phyloP scores from a whole-genome alignment of 2,797 vertebrate genomes.

The Cirrhinus molitorella region DNA sequence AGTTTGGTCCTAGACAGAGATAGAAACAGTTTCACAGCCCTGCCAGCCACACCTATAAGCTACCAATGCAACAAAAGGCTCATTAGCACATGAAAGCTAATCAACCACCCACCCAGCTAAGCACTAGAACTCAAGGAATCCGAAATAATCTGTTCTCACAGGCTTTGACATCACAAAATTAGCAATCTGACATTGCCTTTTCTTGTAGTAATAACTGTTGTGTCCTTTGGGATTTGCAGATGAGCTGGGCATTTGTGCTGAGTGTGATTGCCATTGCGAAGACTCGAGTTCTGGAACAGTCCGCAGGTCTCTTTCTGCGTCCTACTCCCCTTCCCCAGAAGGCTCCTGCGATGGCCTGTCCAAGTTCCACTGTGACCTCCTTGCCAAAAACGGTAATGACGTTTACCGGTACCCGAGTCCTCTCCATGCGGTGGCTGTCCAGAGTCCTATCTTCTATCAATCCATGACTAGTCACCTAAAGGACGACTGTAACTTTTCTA shows the following conservation, averaged over 20 bases:
- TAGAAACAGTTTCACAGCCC: constrained; percentile 57
- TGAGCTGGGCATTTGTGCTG: constrained; percentile 84
- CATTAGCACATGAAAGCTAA: constrained; percentile 67
- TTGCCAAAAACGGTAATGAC: constrained; percentile 86
- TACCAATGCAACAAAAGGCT: constrained; percentile 58
- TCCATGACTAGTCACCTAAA: constrained; percentile 74
- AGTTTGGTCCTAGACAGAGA: constrained; percentile 45
- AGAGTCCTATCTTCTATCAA: constrained; percentile 87
- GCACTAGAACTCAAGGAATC: constrained; percentile 31
- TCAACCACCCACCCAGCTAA: constrained; percentile 48
- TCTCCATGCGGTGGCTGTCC: constrained; percentile 88
- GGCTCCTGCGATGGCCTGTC: constrained; percentile 80
- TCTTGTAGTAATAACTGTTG: constrained; percentile 28
- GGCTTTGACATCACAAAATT: not conserved
- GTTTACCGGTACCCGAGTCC: constrained; percentile 91
- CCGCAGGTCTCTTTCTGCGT: constrained; percentile 78
- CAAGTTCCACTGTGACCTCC: constrained; percentile 88
- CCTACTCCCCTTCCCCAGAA: constrained; percentile 82
- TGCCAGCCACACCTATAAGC: constrained; percentile 64
- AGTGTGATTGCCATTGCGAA: constrained; percentile 82
- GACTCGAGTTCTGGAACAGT: constrained; percentile 75
- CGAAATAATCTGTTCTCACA: constrained; percentile 18
- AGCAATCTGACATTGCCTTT: constrained; percentile 15
- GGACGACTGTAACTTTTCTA: constrained; percentile 73
- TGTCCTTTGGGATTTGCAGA: constrained; percentile 73